Base-by-base conservation (phyloP, 2,888 invertebrate genomes). In the Pilophorus perplexus region DNA sequence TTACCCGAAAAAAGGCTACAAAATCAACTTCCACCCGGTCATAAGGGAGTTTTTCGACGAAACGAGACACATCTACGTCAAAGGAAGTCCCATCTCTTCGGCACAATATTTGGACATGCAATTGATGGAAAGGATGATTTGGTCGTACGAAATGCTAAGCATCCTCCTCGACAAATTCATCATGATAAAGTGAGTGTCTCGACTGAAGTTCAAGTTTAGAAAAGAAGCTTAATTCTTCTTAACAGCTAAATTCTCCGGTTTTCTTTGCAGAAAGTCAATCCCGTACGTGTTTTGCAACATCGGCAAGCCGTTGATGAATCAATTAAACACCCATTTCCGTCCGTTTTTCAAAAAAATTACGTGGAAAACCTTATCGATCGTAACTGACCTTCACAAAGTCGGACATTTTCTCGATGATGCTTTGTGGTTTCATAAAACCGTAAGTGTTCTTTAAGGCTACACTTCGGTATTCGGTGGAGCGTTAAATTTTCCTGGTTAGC, bases 361-460 rank as follows among this genome's bases (percentile, higher is more conserved):
- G 0, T 93, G 93, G 93, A 84, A 88, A 0, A 91, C 91, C 0
- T 81, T 89, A 72, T 86, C 87, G 74, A 84, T 89, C 71, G 81
- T 84, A 0, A 77, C 83, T 28, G 85, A 84, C 73, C 85, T 84
- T 72, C 78, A 79, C 1, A 78, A 80, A 18, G 84, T 88, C 38
- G 79, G 79, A 64, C 73, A 72, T 0, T 79, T 82, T 18, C 76
- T 90, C 16, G 81, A 82, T 64, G 82, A 84, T 73, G 83, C 89
- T 1, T 82, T 86, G 72, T 79, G 82, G 70, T 87, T 87, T 74
- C 79, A 84, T 0, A 87, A 87, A 74, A 84, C 85, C 78, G 82
- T 82, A 74, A 66, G 46, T 48, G 6, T n/a, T n/a, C n/a, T n/a
- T n/a, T n/a, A n/a, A n/a, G n/a, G n/a, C n/a, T n/a, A n/a, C n/a